Percentiles rank a stretch among this genome's conserved stretches.
Evolutionary conservation across 2,113 vertebrate species (phyloP).

Genomic region (Mesembrinibis cayennensis): DNA sequence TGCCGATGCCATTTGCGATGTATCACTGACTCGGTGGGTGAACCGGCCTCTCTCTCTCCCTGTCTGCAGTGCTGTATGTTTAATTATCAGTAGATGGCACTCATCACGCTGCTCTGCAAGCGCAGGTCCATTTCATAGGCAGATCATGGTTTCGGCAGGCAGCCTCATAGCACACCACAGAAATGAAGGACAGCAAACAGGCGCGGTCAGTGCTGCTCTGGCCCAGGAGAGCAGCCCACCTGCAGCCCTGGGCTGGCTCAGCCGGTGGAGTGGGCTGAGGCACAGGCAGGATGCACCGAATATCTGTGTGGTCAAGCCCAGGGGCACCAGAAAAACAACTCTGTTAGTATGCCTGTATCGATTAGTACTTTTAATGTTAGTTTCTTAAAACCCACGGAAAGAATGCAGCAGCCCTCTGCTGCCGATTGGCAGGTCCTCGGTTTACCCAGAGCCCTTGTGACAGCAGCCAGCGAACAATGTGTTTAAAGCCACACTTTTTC

Average conservation of each 20-base stretch:
- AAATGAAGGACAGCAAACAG: background rate
- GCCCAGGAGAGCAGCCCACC: background rate
- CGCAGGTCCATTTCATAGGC: background rate
- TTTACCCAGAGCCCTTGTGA: background rate
- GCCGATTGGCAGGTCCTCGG: background rate
- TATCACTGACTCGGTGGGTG: rapidly evolving
- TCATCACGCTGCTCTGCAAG: background rate
- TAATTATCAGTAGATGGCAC: constrained; percentile 1
- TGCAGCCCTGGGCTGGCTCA: background rate
- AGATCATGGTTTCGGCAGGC: background rate
- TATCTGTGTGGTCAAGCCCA: background rate
- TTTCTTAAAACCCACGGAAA: background rate
- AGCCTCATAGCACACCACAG: background rate
- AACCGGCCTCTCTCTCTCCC: background rate
- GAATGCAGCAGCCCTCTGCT: background rate
- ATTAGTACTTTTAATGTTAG: background rate
- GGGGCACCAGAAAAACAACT: background rate
- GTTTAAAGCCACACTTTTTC: background rate
- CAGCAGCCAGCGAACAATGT: background rate
- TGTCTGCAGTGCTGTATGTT: background rate
- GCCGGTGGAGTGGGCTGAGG: background rate
- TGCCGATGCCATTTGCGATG: rapidly evolving
- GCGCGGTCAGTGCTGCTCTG: background rate
- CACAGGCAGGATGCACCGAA: background rate
- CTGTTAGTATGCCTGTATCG: background rate